A percentile compares a stretch with the other conserved stretches of the same genome.
phyloP scores from a whole-genome alignment of 2,888 invertebrate genomes.

The Halocaridina rubra region DNA sequence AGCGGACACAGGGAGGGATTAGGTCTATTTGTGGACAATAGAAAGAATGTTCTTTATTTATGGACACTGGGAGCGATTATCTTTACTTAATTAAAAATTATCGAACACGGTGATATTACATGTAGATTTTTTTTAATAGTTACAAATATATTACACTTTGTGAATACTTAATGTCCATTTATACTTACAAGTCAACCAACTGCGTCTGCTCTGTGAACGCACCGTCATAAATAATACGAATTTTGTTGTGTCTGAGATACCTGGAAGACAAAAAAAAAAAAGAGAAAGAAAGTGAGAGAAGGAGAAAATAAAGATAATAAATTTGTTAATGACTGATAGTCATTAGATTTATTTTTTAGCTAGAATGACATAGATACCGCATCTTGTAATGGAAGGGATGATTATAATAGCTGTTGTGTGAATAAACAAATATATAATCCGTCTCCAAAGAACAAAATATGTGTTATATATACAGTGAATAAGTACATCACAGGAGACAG shows the following conservation, averaged over 20 bases:
- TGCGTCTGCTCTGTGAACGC: neutral
- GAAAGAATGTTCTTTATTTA: neutral
- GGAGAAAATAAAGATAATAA: too few species aligned
- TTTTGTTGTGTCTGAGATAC: constrained; percentile 11
- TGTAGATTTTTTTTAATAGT: neutral
- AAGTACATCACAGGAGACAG: too few species aligned
- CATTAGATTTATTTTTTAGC: too few species aligned
- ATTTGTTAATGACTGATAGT: too few species aligned
- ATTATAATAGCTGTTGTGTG: neutral
- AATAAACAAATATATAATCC: neutral
- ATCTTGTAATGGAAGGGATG: neutral
- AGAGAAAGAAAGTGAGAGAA: too few species aligned
- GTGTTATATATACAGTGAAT: too few species aligned
- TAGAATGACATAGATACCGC: too few species aligned
- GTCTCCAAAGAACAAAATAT: too few species aligned
- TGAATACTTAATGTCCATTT: too few species aligned
- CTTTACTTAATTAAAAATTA: neutral
- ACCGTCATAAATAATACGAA: neutral
- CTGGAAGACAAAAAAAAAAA: neutral
- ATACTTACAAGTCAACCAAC: constrained; percentile 15
- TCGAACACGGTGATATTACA: neutral
- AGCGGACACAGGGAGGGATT: too few species aligned
- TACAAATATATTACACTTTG: neutral
- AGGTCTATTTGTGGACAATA: too few species aligned
- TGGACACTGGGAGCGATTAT: neutral